Conservation (phyloP, 2,888 invertebrate species). For the Xylota sylvarum region DNA sequence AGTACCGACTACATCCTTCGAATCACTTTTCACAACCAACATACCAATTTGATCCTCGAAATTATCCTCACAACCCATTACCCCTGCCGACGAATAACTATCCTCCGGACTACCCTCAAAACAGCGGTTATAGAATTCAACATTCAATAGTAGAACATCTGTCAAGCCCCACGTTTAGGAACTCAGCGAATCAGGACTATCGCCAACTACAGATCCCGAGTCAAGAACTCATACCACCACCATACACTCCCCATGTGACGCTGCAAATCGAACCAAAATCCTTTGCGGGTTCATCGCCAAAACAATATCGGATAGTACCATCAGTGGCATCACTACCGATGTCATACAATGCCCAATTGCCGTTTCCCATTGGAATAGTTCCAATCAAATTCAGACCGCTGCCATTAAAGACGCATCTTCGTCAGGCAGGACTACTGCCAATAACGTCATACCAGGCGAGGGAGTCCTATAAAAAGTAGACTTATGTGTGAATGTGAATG, state of each 20-base stretch:
- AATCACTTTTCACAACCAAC: background rate
- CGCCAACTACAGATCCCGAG: background rate
- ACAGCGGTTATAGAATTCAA: background rate
- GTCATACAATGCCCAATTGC: slow-evolving; percentile 44
- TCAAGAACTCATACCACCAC: slow-evolving; percentile 18
- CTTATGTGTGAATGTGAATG: slow-evolving; percentile 12
- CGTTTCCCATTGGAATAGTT: slow-evolving; percentile 61
- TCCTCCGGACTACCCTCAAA: background rate
- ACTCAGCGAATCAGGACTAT: background rate
- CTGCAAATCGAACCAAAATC: slow-evolving; percentile 18
- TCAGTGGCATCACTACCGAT: slow-evolving; percentile 43
- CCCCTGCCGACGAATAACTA: background rate
- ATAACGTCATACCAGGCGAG: slow-evolving; percentile 63
- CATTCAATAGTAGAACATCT: background rate
- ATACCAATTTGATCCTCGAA: slow-evolving; percentile 28
- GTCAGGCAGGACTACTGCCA: slow-evolving; percentile 43
- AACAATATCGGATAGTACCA: slow-evolving; percentile 16
- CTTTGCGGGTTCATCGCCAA: background rate
- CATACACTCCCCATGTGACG: slow-evolving; percentile 8
- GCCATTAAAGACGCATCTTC: slow-evolving; percentile 66
- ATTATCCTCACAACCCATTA: background rate
- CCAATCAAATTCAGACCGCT: slow-evolving; percentile 61
- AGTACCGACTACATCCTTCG: background rate
- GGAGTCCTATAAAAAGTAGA: slow-evolving; percentile 42
- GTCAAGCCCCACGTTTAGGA: background rate